Conservation (phyloP, 2,113 vertebrate species). For the Cephalopterus ornatus region DNA sequence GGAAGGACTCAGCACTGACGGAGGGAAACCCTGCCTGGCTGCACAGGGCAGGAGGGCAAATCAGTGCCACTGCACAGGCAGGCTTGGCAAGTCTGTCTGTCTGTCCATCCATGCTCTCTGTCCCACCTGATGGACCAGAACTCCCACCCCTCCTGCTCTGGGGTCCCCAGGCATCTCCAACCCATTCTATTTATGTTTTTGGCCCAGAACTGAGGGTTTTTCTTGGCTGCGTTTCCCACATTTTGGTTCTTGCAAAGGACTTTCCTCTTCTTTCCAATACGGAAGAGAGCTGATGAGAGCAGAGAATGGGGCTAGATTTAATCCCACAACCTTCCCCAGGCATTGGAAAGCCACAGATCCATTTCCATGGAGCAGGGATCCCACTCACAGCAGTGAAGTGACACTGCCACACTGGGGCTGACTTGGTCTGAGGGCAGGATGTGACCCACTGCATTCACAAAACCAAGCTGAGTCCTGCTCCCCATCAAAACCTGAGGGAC, state of each 20-base stretch:
- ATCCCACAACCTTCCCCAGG: neutral
- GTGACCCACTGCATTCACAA: fast-evolving
- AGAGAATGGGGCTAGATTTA: neutral
- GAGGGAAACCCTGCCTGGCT: neutral
- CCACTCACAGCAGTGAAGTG: neutral
- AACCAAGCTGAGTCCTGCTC: neutral
- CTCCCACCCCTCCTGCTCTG: neutral
- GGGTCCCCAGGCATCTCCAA: neutral
- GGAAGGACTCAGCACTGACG: fast-evolving
- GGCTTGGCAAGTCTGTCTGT: neutral
- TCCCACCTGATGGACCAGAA: neutral
- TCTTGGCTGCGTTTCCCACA: neutral
- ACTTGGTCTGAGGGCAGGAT: neutral
- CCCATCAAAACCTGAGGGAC: neutral
- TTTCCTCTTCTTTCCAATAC: neutral
- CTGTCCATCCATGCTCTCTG: neutral
- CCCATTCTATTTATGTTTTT: neutral
- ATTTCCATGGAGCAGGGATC: neutral
- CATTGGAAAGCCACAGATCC: neutral
- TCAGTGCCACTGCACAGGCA: fast-evolving
- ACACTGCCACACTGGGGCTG: neutral
- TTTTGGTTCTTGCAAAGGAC: neutral
- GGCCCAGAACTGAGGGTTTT: neutral
- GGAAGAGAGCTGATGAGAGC: neutral
- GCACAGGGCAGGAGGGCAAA: neutral